Evolutionary conservation across 2,888 invertebrate genomes (phyloP).

Genomic region (Girardia tigrina): DNA sequence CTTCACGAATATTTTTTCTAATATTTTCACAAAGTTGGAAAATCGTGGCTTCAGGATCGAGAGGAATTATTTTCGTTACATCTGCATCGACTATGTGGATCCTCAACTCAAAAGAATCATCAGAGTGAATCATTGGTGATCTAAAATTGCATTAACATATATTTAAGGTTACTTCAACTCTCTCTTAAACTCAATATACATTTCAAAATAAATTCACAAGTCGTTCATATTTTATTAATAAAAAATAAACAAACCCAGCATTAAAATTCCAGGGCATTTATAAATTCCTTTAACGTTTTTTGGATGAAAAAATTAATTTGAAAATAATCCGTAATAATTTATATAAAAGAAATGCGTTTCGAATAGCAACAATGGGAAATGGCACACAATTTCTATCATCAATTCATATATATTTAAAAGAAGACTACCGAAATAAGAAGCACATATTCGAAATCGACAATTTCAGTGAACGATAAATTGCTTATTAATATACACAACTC

Average conservation of each 20-base stretch:
- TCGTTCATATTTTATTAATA: neutral
- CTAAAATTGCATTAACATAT: neutral
- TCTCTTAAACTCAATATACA: neutral
- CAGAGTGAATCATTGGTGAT: neutral
- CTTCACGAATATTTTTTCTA: slow-evolving; percentile 5
- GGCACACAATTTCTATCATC: neutral
- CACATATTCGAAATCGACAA: neutral
- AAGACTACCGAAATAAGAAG: neutral
- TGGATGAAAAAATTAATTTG: neutral
- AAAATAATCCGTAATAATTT: neutral
- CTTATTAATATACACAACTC: neutral
- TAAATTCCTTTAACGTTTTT: too few species aligned
- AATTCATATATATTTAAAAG: neutral
- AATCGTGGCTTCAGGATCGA: slow-evolving; percentile 4
- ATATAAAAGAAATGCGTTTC: slow-evolving; percentile 13
- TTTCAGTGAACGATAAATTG: neutral
- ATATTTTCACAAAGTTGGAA: slow-evolving; percentile 3
- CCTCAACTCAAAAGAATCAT: slow-evolving; percentile 6
- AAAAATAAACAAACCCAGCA: neutral
- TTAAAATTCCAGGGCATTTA: slow-evolving; percentile 1
- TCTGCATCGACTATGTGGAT: slow-evolving; percentile 1
- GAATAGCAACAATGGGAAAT: slow-evolving; percentile 5
- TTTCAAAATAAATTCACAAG: neutral
- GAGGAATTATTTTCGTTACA: neutral
- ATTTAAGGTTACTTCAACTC: neutral